Conservation (phyloP, 1,140 invertebrate species). For the Rhizoglyphus robini region DNA sequence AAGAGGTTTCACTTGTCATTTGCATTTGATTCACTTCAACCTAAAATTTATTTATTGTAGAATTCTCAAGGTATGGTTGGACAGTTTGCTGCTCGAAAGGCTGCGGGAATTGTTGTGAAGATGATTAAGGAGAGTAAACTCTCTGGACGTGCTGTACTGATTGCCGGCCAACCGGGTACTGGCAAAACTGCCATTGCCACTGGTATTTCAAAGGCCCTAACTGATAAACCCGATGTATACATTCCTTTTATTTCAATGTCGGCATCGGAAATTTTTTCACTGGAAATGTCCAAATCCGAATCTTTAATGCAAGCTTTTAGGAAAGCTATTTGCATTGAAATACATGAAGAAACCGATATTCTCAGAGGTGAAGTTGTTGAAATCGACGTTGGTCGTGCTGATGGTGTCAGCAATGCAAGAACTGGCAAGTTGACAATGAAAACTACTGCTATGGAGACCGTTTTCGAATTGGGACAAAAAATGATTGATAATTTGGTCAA, state of each 20-base stretch:
- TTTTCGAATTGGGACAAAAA: slow-evolving; percentile 95
- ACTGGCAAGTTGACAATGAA: slow-evolving; percentile 84
- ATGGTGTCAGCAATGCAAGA: slow-evolving; percentile 72
- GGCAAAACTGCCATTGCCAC: slow-evolving; percentile 97
- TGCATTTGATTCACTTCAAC: background rate
- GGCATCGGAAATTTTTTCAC: slow-evolving; percentile 93
- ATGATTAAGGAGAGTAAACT: slow-evolving; percentile 99
- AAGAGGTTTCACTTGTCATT: slow-evolving; percentile 54
- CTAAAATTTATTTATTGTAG: slow-evolving; percentile 30
- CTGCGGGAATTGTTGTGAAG: slow-evolving; percentile 83
- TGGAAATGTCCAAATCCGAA: slow-evolving; percentile 99
- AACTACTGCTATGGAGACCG: slow-evolving; percentile 99
- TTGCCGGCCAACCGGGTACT: slow-evolving; percentile 92
- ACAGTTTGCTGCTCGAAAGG: slow-evolving; percentile 73
- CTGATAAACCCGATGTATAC: slow-evolving; percentile 54
- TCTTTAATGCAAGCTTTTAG: slow-evolving; percentile 91
- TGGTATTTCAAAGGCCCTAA: slow-evolving; percentile 83
- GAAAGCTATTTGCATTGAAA: slow-evolving; percentile 92
- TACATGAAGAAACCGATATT: slow-evolving; percentile 96
- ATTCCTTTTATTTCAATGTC: slow-evolving; percentile 97
- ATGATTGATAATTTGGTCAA: slow-evolving; percentile 96
- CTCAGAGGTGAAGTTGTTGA: slow-evolving; percentile 98
- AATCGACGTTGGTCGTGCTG: slow-evolving; percentile 86
- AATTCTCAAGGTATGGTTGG: slow-evolving; percentile 97
- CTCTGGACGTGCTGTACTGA: slow-evolving; percentile 82